Conservation (phyloP, 2,113 vertebrate species). For the Kryptolebias marmoratus region DNA sequence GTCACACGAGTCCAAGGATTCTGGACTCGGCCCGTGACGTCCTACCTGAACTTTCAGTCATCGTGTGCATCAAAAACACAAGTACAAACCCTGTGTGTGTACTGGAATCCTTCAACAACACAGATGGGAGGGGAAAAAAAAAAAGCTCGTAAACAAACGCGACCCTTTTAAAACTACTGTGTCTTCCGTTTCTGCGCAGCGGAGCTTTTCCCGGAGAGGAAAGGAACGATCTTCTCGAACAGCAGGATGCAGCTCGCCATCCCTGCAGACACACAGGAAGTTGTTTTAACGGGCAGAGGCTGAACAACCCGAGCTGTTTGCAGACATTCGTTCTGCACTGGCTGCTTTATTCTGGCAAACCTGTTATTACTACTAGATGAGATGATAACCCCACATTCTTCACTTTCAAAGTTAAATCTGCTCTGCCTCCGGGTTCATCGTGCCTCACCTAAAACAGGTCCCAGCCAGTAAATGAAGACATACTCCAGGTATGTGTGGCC, state of each 20-base stretch:
- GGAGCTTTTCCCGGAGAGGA: slow-evolving; percentile 48
- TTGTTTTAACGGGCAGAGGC: neutral
- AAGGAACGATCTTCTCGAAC: slow-evolving; percentile 69
- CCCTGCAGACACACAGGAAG: slow-evolving; percentile 49
- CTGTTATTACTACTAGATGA: too few relatives aligned
- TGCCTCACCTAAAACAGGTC: slow-evolving; percentile 85
- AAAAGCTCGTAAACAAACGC: neutral
- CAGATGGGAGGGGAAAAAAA: neutral
- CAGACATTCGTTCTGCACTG: too few relatives aligned
- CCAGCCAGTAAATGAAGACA: slow-evolving; percentile 87
- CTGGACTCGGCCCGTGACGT: neutral
- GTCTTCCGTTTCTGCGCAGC: slow-evolving; percentile 55
- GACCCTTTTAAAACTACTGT: neutral
- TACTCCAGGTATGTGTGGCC: slow-evolving; percentile 84
- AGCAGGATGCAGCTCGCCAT: slow-evolving; percentile 72
- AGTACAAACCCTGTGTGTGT: neutral
- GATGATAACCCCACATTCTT: too few relatives aligned
- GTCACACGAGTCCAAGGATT: neutral
- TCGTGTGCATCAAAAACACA: neutral
- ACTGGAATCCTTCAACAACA: neutral
- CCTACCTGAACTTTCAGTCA: too few relatives aligned
- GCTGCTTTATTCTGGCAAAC: too few relatives aligned
- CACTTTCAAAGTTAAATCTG: too few relatives aligned
- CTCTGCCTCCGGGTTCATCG: rapidly evolving
- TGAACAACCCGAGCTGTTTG: too few relatives aligned